These are phyloP conservation scores for Oncopeltus fasciatus DNA, from an alignment of 1,140 invertebrate genomes.

Conservation along the genomic window DNA sequence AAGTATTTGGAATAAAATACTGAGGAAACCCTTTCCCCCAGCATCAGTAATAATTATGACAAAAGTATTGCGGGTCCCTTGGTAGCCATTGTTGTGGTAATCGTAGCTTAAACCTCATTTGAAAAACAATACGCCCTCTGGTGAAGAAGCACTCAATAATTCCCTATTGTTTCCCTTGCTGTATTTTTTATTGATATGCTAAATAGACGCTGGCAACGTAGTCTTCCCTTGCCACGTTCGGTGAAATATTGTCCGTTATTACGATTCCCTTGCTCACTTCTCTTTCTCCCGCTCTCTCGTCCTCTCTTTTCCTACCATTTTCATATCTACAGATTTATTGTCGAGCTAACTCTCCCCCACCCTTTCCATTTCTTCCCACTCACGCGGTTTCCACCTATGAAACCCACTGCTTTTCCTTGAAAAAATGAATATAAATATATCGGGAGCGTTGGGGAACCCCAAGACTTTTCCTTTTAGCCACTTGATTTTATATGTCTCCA, in stretches of 20 bases:
- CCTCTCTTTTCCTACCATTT: slow-evolving; percentile 13
- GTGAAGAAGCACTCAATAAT: slow-evolving; percentile 19
- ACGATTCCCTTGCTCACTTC: slow-evolving; percentile 2
- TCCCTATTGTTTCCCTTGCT: slow-evolving; percentile 15
- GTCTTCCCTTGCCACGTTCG: slow-evolving; percentile 13
- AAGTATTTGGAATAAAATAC: slow-evolving; percentile 4
- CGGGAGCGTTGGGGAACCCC: too few species aligned
- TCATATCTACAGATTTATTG: slow-evolving; percentile 21
- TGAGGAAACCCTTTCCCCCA: not conserved
- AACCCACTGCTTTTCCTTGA: too few species aligned
- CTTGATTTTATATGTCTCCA: too few species aligned
- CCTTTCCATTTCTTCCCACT: too few species aligned
- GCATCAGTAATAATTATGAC: slow-evolving; percentile 13
- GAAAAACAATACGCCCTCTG: slow-evolving; percentile 19
- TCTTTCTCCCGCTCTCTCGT: too few species aligned
- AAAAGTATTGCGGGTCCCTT: slow-evolving; percentile 9
- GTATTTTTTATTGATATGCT: slow-evolving; percentile 22
- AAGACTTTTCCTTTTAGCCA: too few species aligned
- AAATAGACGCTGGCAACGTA: slow-evolving; percentile 16
- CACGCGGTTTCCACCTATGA: not conserved
- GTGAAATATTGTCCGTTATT: slow-evolving; percentile 19
- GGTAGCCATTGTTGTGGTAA: slow-evolving; percentile 18
- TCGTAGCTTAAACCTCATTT: slow-evolving; percentile 21
- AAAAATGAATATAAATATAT: too few species aligned
- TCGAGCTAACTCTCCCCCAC: slow-evolving; percentile 8